Evolutionary conservation across 2,797 vertebrate species (phyloP), one percentile per base, ranked within the genome.

Genomic region (Phoxinus dragarum): DNA sequence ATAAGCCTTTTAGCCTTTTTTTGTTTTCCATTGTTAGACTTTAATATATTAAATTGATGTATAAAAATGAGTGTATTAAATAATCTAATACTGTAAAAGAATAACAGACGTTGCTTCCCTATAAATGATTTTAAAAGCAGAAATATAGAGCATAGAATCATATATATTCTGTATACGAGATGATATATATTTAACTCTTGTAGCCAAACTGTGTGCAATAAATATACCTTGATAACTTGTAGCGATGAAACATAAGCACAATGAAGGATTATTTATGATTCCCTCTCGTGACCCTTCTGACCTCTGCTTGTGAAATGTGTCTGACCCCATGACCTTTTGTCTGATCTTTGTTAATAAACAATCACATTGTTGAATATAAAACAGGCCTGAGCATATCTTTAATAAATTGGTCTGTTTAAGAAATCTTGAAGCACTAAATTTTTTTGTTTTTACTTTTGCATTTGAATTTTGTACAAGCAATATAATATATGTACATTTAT

Each of bases 381-480:
- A 91, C 89, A 88, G 88, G 88, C 93, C 90, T 91, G 92, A 64
- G 23, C 52, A 5, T 31, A 27, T 61, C 31, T 83, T 42, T 31
- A 82, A 61, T 73, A 61, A 82, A 73, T 61, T 31, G 6, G 3
- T 61, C 34, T 66, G 36, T 74, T 59, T 27, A 49, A 49, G 11
- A 36, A 40, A 64, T 38, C 34, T 54, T 16, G 31, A 56, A 73
- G 16, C 27, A 47, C 81, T n/a, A 61, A 36, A 52, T 52, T 75
- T 19, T 89, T 86, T 88, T 66, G 90, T 88, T 90, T 89, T 89
- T 61, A 67, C 21, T 83, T 72, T 84, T 68, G 73, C 61, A 36
- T 61, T 75, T 71, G 47, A 59, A 91, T 92, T 94, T 92, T 95
- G 92, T 94, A 93, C 71, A 91, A 90, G 88, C 83, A 92, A 91